phyloP scores from a whole-genome alignment of 2,113 vertebrate species.

The Callorhinus ursinus region DNA sequence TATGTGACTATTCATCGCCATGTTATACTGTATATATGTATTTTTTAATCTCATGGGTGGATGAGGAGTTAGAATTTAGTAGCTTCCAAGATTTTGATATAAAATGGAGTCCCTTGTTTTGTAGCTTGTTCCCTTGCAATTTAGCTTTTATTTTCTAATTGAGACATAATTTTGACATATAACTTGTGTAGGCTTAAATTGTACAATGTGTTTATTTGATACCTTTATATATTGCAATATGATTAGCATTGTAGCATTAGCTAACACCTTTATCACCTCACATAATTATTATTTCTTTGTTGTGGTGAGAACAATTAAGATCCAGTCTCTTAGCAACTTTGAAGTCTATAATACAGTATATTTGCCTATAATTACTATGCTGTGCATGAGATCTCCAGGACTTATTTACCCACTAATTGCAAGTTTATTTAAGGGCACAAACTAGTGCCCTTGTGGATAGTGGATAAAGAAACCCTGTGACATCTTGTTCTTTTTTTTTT shows the following conservation, averaged over 20 bases:
- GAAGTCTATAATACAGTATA: not conserved
- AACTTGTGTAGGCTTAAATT: not conserved
- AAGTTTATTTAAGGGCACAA: not conserved
- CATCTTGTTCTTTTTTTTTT: not conserved
- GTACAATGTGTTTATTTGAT: not conserved
- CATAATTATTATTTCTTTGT: not conserved
- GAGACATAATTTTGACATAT: not conserved
- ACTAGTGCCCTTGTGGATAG: not conserved
- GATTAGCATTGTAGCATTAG: not conserved
- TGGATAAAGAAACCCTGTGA: not conserved
- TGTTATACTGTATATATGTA: not conserved
- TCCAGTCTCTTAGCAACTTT: not conserved
- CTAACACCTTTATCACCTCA: not conserved
- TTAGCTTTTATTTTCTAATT: not conserved
- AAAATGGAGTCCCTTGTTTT: not conserved
- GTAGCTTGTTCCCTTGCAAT: not conserved
- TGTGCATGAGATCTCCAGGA: not conserved
- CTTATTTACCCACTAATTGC: not conserved
- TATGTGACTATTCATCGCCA: not conserved
- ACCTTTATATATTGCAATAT: not conserved
- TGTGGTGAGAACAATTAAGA: not conserved
- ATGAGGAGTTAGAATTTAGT: slow-evolving; percentile 14
- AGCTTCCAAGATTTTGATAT: not conserved
- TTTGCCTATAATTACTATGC: not conserved
- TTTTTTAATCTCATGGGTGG: not conserved